Base-by-base conservation (phyloP, 92 coral and sea anemone species). In the Umimayanthus chanpuru region DNA sequence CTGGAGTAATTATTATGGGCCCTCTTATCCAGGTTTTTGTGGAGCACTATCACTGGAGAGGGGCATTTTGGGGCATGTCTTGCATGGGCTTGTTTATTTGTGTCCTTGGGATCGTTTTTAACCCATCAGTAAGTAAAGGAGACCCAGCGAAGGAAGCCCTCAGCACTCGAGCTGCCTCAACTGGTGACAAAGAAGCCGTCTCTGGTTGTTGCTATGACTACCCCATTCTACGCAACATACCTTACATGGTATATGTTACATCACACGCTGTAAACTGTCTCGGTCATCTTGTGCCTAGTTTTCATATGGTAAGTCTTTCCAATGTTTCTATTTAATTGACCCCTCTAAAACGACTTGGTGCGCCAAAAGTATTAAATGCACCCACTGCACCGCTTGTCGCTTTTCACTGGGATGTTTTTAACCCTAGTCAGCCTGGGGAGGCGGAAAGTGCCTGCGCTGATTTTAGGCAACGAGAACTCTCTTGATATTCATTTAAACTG, bases 31-130 rank as follows among this genome's bases (percentile, higher is more conserved):
- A 71, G 39, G 76, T 71, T 29, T 32, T 71, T 1, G 18, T 26
- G 5, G 40, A 71, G 9, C 36, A 71, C 39, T 71, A 2, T 11
- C 18, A 20, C 76, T 71, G 76, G 76, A 71, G 76, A 3, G 76
- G 40, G 39, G 76, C 76, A 28, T 71, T 71, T 71, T n/a, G 36
- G 76, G 76, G 76, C 15, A 71, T 71, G 76, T 41, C 76, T 4
- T 71, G 18, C 39, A 71, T 71, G 76, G 8, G 25, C 2, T 14
- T 71, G 41, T 26, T 71, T 71, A 32, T 71, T 11, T 71, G 25
- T 20, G 3, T 71, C 38, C 41, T 71, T 15, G 76, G 76, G 38
- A n/a, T n/a, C 20, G 10, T 41, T 2, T 71, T 9, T 11, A 1
- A n/a, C 29, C 76, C 76, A 28, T 28, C n/a, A 14, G 76, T 71